A percentile compares a stretch with the other conserved stretches of the same genome.
Conservation (phyloP, 2,797 vertebrate genomes). For the Lacerta agilis region DNA sequence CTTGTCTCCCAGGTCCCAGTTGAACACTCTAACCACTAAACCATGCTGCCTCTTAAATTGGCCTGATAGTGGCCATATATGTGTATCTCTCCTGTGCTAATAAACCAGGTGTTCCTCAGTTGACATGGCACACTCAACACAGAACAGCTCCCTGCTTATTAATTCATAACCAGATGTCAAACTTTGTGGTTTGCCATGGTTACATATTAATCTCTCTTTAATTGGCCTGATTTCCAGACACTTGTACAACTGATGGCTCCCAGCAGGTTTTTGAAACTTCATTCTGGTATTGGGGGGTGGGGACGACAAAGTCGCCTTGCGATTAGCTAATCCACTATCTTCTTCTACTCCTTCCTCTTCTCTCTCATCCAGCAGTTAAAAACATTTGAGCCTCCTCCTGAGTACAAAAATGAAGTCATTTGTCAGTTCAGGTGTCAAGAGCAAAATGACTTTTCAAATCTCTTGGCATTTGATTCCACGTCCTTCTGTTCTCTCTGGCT, state of each 20-base stretch:
- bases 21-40: too few species aligned
- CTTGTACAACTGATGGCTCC: constrained; percentile 25
- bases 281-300: not conserved
- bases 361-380: constrained; percentile 34
- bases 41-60: too few species aligned
- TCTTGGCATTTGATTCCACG: constrained; percentile 62
- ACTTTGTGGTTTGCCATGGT: not conserved
- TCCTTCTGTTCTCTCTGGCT: constrained; percentile 56
- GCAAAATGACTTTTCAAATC: constrained; percentile 62
- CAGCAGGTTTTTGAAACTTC: constrained; percentile 30
- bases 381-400: constrained; percentile 50
- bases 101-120: not conserved
- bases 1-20: too few species aligned
- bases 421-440: constrained; percentile 58
- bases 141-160: not conserved
- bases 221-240: constrained; percentile 53
- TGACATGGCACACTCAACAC: not conserved
- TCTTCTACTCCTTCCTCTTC: constrained; percentile 17
- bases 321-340: constrained; percentile 14
- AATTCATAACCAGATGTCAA: constrained; percentile 34
- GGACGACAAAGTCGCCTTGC: constrained; percentile 33
- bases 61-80: too few species aligned
- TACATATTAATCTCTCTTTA: constrained; percentile 66
- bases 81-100: not conserved
- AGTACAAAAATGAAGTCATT: constrained; percentile 47